A percentile compares a stretch with the other conserved stretches of the same genome.
phyloP scores from a whole-genome alignment of 2,888 invertebrate genomes.

The Melolontha melolontha region DNA sequence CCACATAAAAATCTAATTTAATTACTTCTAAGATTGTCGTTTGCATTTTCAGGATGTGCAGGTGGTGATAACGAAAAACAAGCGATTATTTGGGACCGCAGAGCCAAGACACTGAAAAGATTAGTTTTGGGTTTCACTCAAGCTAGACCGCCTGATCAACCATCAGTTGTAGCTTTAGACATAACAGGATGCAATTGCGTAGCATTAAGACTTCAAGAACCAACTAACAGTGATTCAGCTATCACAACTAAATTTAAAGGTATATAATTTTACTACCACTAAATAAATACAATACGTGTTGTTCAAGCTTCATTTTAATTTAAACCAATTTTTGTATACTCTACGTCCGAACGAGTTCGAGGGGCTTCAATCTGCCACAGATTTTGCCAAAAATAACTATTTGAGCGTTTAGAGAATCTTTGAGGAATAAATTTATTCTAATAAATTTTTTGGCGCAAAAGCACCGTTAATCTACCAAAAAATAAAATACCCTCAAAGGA shows the following conservation, averaged over 20 bases:
- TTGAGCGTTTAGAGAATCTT: too few relatives aligned
- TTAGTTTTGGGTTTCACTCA: conserved; percentile 91
- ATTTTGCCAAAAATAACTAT: too few relatives aligned
- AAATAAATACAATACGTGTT: too few relatives aligned
- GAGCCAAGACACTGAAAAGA: conserved; percentile 79
- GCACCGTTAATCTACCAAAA: too few relatives aligned
- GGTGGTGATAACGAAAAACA: conserved; percentile 84
- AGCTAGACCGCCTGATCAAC: conserved; percentile 84
- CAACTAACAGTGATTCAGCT: conserved; percentile 78
- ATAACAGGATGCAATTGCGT: conserved; percentile 81
- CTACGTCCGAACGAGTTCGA: too few relatives aligned
- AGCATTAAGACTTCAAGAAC: conserved; percentile 74
- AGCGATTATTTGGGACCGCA: conserved; percentile 88
- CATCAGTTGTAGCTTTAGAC: conserved; percentile 83
- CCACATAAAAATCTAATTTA: too few relatives aligned
- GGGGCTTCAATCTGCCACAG: too few relatives aligned
- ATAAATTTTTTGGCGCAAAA: too few relatives aligned
- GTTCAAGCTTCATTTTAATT: too few relatives aligned
- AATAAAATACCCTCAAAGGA: too few relatives aligned
- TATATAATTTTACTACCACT: conserved; percentile 60
- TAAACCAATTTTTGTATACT: too few relatives aligned
- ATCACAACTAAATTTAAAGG: conserved; percentile 93
- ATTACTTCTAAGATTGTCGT: not conserved
- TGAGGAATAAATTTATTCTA: too few relatives aligned
- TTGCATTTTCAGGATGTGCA: conserved; percentile 71